These are phyloP conservation scores for Aphidius gifuensis DNA, from an alignment of 1,140 invertebrate species.

Conservation along the genomic window DNA sequence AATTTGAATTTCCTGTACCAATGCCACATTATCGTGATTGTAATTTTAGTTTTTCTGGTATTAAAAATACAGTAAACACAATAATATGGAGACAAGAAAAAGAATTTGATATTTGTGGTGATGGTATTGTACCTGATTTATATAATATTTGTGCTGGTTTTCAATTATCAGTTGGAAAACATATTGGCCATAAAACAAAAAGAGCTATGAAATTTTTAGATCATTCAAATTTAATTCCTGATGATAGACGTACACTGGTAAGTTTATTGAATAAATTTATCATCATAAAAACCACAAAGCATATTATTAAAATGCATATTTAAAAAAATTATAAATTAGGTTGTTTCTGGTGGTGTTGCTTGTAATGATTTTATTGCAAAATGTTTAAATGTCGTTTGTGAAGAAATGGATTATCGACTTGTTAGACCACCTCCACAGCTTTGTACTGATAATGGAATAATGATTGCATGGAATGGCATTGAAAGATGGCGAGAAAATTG, in stretches of 20 bases:
- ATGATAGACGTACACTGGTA: slow-evolving; percentile 61
- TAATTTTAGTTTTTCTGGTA: slow-evolving; percentile 81
- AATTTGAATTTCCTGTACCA: slow-evolving; percentile 67
- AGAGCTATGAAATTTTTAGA: slow-evolving; percentile 77
- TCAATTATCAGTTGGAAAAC: slow-evolving; percentile 71
- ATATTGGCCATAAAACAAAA: slow-evolving; percentile 78
- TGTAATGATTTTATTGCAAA: slow-evolving; percentile 82
- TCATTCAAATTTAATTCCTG: slow-evolving; percentile 60
- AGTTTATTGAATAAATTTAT: slow-evolving; percentile 21
- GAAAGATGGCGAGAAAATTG: slow-evolving; percentile 63
- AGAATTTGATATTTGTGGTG: slow-evolving; percentile 59
- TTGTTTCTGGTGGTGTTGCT: slow-evolving; percentile 94
- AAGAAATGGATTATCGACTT: slow-evolving; percentile 64
- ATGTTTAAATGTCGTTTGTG: slow-evolving; percentile 67
- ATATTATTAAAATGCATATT: background rate
- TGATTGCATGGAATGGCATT: slow-evolving; percentile 98
- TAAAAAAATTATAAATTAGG: slow-evolving; percentile 51
- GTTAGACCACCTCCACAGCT: slow-evolving; percentile 78
- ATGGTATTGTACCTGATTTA: slow-evolving; percentile 74
- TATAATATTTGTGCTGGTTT: slow-evolving; percentile 84
- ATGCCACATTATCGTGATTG: slow-evolving; percentile 66
- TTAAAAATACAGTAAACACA: slow-evolving; percentile 59
- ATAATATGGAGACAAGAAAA: slow-evolving; percentile 63
- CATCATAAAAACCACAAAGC: background rate
- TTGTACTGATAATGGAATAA: slow-evolving; percentile 98